Conservation (phyloP, 1,140 invertebrate genomes). For the Laodelphax striatellus region DNA sequence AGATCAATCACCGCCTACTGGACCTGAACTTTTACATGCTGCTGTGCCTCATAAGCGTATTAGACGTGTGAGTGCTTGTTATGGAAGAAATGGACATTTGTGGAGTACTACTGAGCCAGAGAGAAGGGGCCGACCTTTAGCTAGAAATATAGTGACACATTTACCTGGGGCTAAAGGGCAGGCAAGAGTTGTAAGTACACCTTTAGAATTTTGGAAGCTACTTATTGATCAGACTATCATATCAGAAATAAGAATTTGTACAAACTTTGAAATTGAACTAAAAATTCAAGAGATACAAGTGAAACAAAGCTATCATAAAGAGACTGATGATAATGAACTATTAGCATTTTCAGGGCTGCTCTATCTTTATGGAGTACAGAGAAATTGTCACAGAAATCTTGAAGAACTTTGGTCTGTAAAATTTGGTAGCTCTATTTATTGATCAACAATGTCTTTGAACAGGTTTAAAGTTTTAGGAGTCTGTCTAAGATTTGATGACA, state of each 20-base stretch:
- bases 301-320: conserved; percentile 5
- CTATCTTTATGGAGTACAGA: conserved; percentile 6
- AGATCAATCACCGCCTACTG: too few species aligned
- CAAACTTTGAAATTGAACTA: conserved; percentile 9
- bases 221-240: conserved; percentile 8
- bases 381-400: conserved; percentile 11
- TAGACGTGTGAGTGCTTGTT: too few species aligned
- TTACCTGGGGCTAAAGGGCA: conserved; percentile 5
- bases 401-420: conserved; percentile 14
- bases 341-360: conserved; percentile 10
- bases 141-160: conserved; percentile 7
- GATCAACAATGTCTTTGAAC: conserved; percentile 15
- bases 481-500: conserved; percentile 20
- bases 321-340: conserved; percentile 9
- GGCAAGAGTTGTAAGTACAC: conserved; percentile 8
- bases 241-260: conserved; percentile 5
- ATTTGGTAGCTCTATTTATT: conserved; percentile 16
- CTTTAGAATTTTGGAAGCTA: conserved; percentile 9
- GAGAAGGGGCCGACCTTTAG: not conserved
- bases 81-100: conserved; percentile 6
- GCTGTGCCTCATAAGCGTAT: too few species aligned
- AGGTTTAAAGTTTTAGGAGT: conserved; percentile 20
- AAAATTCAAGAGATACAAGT: conserved; percentile 1
- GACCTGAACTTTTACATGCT: too few species aligned
- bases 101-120: not conserved